Conservation (phyloP, 2,888 invertebrate genomes). For the Archips xylosteana region DNA sequence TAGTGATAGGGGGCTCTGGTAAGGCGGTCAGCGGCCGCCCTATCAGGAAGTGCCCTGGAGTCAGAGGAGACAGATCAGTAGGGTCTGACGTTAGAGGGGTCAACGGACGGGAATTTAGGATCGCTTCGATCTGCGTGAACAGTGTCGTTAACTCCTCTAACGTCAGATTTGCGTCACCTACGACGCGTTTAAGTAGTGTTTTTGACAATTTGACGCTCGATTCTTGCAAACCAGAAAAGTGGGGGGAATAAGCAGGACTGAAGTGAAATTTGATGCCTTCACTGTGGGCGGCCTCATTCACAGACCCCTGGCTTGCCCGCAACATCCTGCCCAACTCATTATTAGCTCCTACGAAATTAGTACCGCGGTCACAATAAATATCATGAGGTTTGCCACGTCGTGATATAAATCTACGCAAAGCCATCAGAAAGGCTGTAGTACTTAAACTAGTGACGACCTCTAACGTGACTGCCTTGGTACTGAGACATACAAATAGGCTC, state of each 20-base stretch:
- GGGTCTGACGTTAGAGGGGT: conserved; percentile 28
- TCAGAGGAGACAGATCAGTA: conserved; percentile 28
- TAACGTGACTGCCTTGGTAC: no score
- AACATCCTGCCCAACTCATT: not conserved
- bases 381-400: conserved; percentile 25
- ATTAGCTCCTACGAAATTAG: conserved; percentile 17
- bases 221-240: conserved; percentile 1
- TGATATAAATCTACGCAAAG: conserved; percentile 22
- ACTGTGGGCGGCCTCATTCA: conserved; percentile 12
- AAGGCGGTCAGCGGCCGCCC: conserved; percentile 21
- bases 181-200: conserved; percentile 8
- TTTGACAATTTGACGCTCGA: conserved; percentile 8
- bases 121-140: conserved; percentile 17
- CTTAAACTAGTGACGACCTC: conserved; percentile 3
- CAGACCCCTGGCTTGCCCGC: conserved; percentile 9
- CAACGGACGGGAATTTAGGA: conserved; percentile 24
- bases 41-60: conserved; percentile 29
- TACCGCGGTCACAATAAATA: conserved; percentile 25
- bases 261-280: conserved; percentile 22
- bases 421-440: not conserved
- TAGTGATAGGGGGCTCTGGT: conserved; percentile 15
- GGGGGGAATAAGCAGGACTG: conserved; percentile 7
- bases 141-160: conserved; percentile 25
- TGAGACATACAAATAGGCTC: no score
- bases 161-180: conserved; percentile 19